Base-by-base conservation (phyloP, 2,113 vertebrate genomes). In the Myiopsitta monachus region DNA sequence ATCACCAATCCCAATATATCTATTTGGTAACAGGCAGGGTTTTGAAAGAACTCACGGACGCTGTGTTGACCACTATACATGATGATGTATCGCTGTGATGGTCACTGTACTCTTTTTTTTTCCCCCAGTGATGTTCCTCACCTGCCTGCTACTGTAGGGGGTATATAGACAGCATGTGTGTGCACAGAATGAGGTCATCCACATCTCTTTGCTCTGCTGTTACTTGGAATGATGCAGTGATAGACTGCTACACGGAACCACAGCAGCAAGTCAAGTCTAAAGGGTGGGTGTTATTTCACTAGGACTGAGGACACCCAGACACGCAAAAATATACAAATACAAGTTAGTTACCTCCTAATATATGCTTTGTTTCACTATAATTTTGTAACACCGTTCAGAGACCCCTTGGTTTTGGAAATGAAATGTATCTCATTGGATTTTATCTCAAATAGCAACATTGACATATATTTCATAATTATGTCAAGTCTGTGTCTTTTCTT, bases 1-100 rank as follows among this genome's bases (percentile, higher is more conserved):
- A 76, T 6, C 18, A 38, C 7, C 11, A 36, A 4, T 10, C 23
- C 41, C 5, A 3, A 2, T 44, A 12, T 23, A 55, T 31, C 21
- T 26, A 7, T 18, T 9, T 72, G 18, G 16, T 41, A 16, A 18
- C 31, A 70, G 57, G 1, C 2, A 22, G n/a, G 9, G 28, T 6
- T 8, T n/a, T 10, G 31, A 70, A 49, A 49, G 68, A 47, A 2
- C 55, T 24, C 1, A 0, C 7, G 13, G 73, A 31, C 7, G 0
- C n/a, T 11, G 28, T 18, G 30, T 46, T 0, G 0, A 2, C 63
- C 43, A 0, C n/a, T 30, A 1, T 13, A 2, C 7, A 0, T 43
- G 76, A 23, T 6, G 38, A 14, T 12, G 24, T 30, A 15, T n/a
- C 26, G 4, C 16, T 33, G n/a, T 10, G 41, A 28, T 6, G 63